Percentiles rank a stretch among this genome's conserved stretches.
Evolutionary conservation across 2,888 invertebrate species (phyloP).

Genomic region (Noctua janthe): DNA sequence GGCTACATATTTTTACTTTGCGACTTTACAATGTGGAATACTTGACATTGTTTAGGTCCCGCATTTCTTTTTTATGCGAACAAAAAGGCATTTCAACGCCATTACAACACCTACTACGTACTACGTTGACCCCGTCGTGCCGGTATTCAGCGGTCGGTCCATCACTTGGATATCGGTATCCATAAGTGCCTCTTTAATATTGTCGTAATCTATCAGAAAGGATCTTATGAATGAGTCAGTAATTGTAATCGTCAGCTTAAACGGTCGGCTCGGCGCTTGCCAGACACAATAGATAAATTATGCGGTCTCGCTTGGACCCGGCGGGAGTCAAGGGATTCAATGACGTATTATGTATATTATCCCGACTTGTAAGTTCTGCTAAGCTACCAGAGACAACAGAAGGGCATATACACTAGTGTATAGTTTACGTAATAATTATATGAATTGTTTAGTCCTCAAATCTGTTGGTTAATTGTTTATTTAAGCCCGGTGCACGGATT

Average conservation of each 20-base stretch:
- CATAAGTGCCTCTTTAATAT: conserved; percentile 44
- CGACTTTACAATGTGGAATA: conserved; percentile 56
- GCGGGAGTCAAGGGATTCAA: conserved; percentile 67
- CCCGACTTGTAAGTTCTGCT: conserved; percentile 57
- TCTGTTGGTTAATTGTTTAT: conserved; percentile 55
- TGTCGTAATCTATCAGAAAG: conserved; percentile 49
- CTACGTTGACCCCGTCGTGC: neutral
- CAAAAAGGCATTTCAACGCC: conserved; percentile 1
- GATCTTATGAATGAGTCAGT: conserved; percentile 59
- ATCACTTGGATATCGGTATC: conserved; percentile 29
- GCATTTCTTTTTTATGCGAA: conserved; percentile 25
- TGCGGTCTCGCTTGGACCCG: conserved; percentile 64
- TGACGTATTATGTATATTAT: conserved; percentile 67
- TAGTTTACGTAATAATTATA: conserved; percentile 21
- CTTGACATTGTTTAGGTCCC: conserved; percentile 49
- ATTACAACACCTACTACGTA: neutral
- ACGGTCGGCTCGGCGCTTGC: conserved; percentile 54
- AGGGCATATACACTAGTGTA: conserved; percentile 32
- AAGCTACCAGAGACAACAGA: conserved; percentile 52
- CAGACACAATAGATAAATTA: conserved; percentile 69
- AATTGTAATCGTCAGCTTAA: conserved; percentile 65
- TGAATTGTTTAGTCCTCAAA: conserved; percentile 35
- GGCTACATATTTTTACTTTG: conserved; percentile 69
- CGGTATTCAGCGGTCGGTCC: conserved; percentile 15
- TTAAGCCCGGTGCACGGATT: conserved; percentile 56